These are phyloP conservation scores for Potamilus streckersoni DNA, from an alignment of 1,140 invertebrate species.

Conservation along the genomic window DNA sequence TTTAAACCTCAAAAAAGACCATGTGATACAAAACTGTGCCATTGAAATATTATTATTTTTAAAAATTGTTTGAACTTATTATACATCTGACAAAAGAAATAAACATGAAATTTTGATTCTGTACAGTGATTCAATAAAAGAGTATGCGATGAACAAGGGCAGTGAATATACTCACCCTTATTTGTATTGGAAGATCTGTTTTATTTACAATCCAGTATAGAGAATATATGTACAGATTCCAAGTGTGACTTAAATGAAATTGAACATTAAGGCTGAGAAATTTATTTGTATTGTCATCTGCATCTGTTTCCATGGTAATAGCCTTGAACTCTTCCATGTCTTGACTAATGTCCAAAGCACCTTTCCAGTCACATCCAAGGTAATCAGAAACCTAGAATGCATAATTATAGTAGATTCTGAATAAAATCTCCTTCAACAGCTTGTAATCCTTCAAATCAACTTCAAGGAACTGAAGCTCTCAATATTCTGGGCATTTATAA, in stretches of 20 bases:
- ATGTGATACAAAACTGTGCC: too few relatives aligned
- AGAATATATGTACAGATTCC: constrained; percentile 73
- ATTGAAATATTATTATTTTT: too few relatives aligned
- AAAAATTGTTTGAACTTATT: too few relatives aligned
- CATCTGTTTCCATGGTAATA: constrained; percentile 74
- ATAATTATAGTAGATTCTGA: not conserved
- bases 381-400: constrained; percentile 73
- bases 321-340: constrained; percentile 77
- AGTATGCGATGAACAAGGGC: too few relatives aligned
- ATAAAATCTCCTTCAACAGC: too few relatives aligned
- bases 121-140: too few relatives aligned
- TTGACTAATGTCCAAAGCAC: constrained; percentile 76
- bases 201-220: constrained; percentile 67
- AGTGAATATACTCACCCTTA: constrained; percentile 74
- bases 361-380: constrained; percentile 78
- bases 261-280: constrained; percentile 77
- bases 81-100: too few relatives aligned
- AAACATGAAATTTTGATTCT: too few relatives aligned
- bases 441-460: too few relatives aligned
- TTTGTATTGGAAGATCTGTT: constrained; percentile 70
- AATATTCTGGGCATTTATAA: too few relatives aligned
- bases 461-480: too few relatives aligned
- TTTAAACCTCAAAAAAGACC: too few relatives aligned
- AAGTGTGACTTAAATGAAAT: constrained; percentile 46
- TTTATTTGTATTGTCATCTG: constrained; percentile 75